Evolutionary conservation across 2,113 vertebrate species (phyloP).

Genomic region (Chionomys nivalis): DNA sequence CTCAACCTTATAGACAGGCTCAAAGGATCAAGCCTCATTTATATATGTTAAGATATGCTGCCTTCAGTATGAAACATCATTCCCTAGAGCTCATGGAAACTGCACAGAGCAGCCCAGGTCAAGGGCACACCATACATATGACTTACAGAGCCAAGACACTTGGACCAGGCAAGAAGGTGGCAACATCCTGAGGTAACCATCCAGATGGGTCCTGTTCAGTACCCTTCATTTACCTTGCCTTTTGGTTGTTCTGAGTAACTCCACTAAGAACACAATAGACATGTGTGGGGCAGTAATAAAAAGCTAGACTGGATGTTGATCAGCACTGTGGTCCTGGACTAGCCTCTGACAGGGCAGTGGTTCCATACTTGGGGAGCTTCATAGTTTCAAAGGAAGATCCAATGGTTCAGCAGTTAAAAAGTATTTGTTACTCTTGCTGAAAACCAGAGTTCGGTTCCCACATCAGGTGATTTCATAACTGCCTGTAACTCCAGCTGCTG

Average conservation of each 20-base stretch:
- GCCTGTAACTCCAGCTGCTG: not conserved
- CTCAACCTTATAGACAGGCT: not conserved
- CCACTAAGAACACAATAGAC: not conserved
- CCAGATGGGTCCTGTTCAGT: not conserved
- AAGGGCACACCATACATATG: not conserved
- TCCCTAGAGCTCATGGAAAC: not conserved
- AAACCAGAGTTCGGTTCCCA: not conserved
- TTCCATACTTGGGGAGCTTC: not conserved
- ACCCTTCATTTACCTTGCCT: not conserved
- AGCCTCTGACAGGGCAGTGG: not conserved
- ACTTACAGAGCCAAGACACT: slow-evolving; percentile 28
- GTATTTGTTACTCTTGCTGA: not conserved
- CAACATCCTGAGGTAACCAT: not conserved
- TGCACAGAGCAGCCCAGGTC: not conserved
- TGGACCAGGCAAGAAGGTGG: slow-evolving; percentile 23
- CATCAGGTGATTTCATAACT: not conserved
- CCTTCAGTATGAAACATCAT: slow-evolving; percentile 14
- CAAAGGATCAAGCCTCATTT: not conserved
- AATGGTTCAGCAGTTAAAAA: not conserved
- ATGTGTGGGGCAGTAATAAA: not conserved
- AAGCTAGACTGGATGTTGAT: not conserved
- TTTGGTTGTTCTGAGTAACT: not conserved
- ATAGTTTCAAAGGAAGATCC: not conserved
- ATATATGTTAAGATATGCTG: not conserved
- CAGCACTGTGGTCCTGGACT: not conserved